Evolutionary conservation across 2,888 invertebrate species (phyloP), one percentile per base, ranked within the genome.

Genomic region (Lochmaea capreae): DNA sequence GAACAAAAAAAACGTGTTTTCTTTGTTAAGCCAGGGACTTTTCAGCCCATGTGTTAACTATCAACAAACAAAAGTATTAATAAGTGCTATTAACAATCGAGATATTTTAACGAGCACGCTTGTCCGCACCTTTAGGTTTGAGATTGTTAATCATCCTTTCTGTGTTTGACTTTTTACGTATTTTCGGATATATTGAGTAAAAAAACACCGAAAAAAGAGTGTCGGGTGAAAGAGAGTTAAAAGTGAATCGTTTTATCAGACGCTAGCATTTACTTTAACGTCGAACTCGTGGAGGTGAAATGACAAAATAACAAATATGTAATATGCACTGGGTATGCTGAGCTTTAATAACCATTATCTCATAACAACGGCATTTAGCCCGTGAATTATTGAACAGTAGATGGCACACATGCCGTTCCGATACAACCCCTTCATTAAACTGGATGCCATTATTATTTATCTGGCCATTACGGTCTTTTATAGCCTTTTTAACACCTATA

Each of bases 281-380:
- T 71, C 76, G 72, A 79, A 81, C 79, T 78, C 77, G 78, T 70
- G 79, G 77, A 63, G 62, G 43, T 66, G 78, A 81, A 83, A 82
- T 80, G 83, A 83, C 83, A 83, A 83, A 83, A 82, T 82, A 83
- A 83, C 83, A 83, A 83, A 83, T 82, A 83, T 80, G 82, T 83
- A 83, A 83, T 83, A 84, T 82, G 84, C 83, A 81, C 81, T 81
- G 82, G 82, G 81, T 83, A 79, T 79, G 80, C 78, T 81, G 80
- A 78, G 82, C 81, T 85, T 84, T 85, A 85, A 85, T 84, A 81
- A 83, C 85, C 83, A 85, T 85, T 85, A 85, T 85, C 85, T 85
- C 84, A 83, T 85, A 85, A 85, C 84, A 80, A 82, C 79, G 82
- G 82, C 83, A 84, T 85, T 85, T 85, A 82, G 82, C 81, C 80